Base-by-base conservation (phyloP, 1,140 invertebrate genomes). In the Brachionus plicatilis region DNA sequence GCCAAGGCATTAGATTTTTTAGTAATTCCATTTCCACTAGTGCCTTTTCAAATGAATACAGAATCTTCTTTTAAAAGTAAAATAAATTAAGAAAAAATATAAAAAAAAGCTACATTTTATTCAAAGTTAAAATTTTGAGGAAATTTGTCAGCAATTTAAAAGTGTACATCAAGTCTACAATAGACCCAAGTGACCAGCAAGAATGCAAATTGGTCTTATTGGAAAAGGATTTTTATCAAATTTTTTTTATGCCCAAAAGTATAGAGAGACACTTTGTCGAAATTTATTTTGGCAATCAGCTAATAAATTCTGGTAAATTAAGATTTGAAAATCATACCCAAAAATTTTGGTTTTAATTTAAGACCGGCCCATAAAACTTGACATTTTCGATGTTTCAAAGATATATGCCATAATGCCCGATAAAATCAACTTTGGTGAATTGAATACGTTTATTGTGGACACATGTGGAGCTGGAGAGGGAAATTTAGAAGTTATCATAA, bases 401-500 rank as follows among this genome's bases (percentile, higher is more conserved):
- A 68, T 82, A 37, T n/a, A 5, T 8, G 12, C 79, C 7, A 24
- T 12, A 47, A 43, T 82, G 20, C 79, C 79, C 1, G 9, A 47
- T 66, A 65, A 60, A 65, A 60, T 82, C 29, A 41, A 41, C 9
- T 70, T 84, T 43, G 82, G 66, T 20, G 45, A 84, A 68, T 53
- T 72, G 37, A 70, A 72, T 41, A 84, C 65, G 45, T 84, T 84
- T 70, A 14, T 41, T 60, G 80, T 83, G 24, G 65, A 83, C 29
- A 83, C 80, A 14, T 29, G 11, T 70, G 80, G 80, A 9, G 80
- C 80, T 68, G 80, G 80, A 17, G 80, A 83, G 27, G 80, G 80
- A 47, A 66, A 83, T 68, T 50, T 83, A 29, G 80, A 83, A 70
- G 80, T 83, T 4, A 83, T 65, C 4, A 83, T 83, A 7, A 83